Conservation (phyloP, 2,113 vertebrate species). For the Pheucticus melanocephalus region DNA sequence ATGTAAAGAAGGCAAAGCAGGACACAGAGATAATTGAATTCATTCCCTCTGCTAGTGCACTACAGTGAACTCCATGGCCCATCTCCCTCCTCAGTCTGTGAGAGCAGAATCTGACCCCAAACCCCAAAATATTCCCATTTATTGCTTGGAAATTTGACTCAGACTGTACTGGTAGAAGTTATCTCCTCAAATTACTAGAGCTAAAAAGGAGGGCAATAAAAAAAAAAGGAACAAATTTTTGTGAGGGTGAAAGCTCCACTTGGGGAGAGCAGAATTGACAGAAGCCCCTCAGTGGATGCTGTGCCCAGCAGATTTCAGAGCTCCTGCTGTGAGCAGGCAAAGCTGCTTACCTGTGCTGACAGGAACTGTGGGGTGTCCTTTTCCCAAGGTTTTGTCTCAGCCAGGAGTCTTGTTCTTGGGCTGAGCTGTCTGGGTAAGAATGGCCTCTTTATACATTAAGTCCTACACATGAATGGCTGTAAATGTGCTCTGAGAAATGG, state of each 20-base stretch:
- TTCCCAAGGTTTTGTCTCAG: not conserved
- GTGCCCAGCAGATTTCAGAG: not conserved
- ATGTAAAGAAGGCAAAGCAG: not conserved
- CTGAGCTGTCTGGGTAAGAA: not conserved
- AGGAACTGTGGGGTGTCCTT: not conserved
- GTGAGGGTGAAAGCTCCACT: not conserved
- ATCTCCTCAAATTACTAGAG: not conserved
- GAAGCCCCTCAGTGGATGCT: not conserved
- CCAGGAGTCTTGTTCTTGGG: not conserved
- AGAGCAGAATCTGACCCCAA: not conserved
- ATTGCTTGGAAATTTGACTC: not conserved
- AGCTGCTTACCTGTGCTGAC: not conserved
- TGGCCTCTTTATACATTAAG: fast-evolving
- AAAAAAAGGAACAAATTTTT: not conserved
- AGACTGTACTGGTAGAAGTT: not conserved
- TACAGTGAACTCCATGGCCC: not conserved
- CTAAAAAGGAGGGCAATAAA: not conserved
- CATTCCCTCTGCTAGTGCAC: not conserved
- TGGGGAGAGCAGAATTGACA: not conserved
- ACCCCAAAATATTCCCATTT: not conserved
- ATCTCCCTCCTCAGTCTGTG: not conserved
- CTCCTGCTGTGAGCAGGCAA: not conserved
- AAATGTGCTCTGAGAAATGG: not conserved
- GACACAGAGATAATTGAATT: not conserved
- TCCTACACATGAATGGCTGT: not conserved